A percentile compares a stretch with the other conserved stretches of the same genome.
Conservation (phyloP, 2,797 vertebrate species). For the Petrocephalus schoutedeni region DNA sequence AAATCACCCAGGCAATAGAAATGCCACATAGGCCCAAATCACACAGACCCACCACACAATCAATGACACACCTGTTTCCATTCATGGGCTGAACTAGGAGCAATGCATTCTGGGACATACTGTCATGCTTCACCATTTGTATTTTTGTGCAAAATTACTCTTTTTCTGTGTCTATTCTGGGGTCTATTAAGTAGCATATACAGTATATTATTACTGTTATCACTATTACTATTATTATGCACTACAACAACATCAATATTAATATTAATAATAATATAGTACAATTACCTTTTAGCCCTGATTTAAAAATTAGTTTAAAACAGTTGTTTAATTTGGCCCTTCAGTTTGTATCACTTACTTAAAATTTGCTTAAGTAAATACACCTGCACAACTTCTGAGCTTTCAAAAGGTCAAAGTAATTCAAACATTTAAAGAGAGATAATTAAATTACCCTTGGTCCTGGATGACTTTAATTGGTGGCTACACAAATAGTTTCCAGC, state of each 20-base stretch:
- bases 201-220: conserved; percentile 38
- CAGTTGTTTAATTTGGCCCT: conserved; percentile 58
- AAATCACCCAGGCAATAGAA: conserved; percentile 78
- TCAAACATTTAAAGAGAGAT: conserved; percentile 81
- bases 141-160: conserved; percentile 52
- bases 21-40: conserved; percentile 71
- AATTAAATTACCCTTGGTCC: conserved; percentile 76
- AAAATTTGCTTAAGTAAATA: conserved; percentile 75
- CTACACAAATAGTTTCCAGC: conserved; percentile 75
- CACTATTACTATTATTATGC: conserved; percentile 30
- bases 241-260: conserved; percentile 44
- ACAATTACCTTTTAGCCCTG: background rate
- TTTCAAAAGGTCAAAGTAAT: conserved; percentile 73
- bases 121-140: conserved; percentile 53
- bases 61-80: conserved; percentile 77
- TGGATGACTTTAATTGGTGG: conserved; percentile 77
- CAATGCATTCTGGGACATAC: conserved; percentile 64
- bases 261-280: background rate
- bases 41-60: conserved; percentile 75
- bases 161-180: conserved; percentile 48
- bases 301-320: conserved; percentile 47
- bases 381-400: conserved; percentile 66
- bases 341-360: conserved; percentile 72
- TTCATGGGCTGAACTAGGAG: conserved; percentile 64
- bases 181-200: conserved; percentile 48